A percentile compares a stretch with the other conserved stretches of the same genome.
These are phyloP conservation scores for Microcebus jonahi DNA, from an alignment of 2,113 vertebrate species.

Conservation along the genomic window DNA sequence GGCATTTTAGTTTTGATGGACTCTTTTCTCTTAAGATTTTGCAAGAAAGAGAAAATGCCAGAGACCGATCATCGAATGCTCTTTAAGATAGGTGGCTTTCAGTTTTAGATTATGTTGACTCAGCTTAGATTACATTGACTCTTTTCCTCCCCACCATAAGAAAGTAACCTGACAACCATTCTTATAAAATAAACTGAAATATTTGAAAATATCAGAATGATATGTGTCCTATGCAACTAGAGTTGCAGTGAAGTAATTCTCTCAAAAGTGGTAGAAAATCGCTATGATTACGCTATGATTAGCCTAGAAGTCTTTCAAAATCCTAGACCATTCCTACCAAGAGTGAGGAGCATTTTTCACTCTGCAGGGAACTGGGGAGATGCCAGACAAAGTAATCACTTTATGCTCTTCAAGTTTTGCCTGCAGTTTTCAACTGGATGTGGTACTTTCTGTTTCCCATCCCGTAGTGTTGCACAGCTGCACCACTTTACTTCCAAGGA, in stretches of 20 bases:
- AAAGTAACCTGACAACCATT: not conserved
- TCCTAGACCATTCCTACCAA: not conserved
- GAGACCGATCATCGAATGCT: not conserved
- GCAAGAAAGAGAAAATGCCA: not conserved
- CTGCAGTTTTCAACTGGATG: constrained; percentile 39
- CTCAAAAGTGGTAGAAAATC: not conserved
- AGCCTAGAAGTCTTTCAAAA: constrained; percentile 34
- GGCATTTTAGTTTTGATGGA: not conserved
- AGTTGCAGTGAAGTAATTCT: constrained; percentile 49
- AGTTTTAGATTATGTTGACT: not conserved
- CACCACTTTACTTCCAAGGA: not conserved
- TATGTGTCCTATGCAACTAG: not conserved
- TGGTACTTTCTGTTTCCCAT: not conserved
- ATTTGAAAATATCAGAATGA: constrained; percentile 22
- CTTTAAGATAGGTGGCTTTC: constrained; percentile 2
- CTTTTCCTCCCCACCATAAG: not conserved
- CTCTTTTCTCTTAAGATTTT: not conserved
- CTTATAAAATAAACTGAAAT: constrained; percentile 15
- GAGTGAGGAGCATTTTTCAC: not conserved
- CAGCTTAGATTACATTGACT: not conserved
- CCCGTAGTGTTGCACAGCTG: not conserved
- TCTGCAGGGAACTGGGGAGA: constrained; percentile 8
- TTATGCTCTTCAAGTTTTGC: not conserved
- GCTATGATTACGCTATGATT: not conserved
- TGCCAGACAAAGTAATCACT: constrained; percentile 42